Base-by-base conservation (phyloP, 2,797 vertebrate species). In the Cirrhinus mrigala region DNA sequence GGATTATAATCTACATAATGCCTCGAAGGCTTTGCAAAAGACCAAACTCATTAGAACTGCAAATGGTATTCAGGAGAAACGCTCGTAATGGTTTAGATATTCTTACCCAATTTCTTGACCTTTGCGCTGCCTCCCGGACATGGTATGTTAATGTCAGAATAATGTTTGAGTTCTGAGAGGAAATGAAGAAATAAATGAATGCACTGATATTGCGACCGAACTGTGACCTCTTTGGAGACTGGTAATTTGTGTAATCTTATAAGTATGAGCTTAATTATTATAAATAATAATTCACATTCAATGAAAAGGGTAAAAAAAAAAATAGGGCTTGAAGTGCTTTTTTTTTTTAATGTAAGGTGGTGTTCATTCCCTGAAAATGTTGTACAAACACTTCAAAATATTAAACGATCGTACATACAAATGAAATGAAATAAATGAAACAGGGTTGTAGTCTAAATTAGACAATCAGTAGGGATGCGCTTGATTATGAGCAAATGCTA, bases 1-100 rank as follows among this genome's bases (percentile, higher is more conserved):
- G 85, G 89, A 85, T 83, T 85, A 81, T 81, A 82, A 88, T 88
- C 89, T 85, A 73, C 87, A 87, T 83, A 85, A 85, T 87, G 70
- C 87, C 89, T 81, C 48, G 20, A 54, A 87, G 83, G 83, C 76
- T 87, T 60, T 74, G 46, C 62, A 73, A 68, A 86, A 83, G 88
- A 87, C 64, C 56, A 75, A 78, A 64, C 22, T 54, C 83, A 85
- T 88, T 88, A 83, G 82, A 89, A 74, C 86, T 88, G 87, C 87
- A 88, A 87, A 89, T 88, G 87, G 48, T 58, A 83, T 87, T 86
- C 73, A 62, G 58, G 46, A 87, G 70, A 80, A 89, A 82, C 5
- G 66, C 40, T 68, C 74, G 68, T 81, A 85, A 86, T 87, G 82
- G 76, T 85, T 85, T 66, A 79, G 52, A 83, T 80, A 83, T 83